phyloP scores from a whole-genome alignment of 2,888 invertebrate genomes.

The Antitype chi region DNA sequence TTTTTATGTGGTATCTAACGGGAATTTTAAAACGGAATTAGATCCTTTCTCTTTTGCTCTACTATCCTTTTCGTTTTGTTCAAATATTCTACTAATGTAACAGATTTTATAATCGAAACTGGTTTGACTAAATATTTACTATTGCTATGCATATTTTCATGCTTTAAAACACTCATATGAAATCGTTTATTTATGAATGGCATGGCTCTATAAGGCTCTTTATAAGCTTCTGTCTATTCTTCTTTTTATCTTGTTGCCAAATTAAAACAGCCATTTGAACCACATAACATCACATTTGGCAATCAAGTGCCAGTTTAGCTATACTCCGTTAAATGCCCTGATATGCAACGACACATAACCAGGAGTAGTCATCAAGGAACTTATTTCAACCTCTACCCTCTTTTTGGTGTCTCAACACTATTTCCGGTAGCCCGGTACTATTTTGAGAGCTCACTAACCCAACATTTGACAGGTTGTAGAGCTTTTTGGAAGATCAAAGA shows the following conservation, averaged over 20 bases:
- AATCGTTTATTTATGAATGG: not conserved
- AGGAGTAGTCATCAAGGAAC: not conserved
- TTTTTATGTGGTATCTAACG: slow-evolving; percentile 39
- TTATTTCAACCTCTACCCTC: not conserved
- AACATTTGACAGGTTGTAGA: not conserved
- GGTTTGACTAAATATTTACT: slow-evolving; percentile 18
- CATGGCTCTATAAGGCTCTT: not conserved
- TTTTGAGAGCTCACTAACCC: not conserved
- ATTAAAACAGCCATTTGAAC: not conserved
- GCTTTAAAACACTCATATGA: not conserved
- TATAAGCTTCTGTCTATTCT: too few relatives aligned
- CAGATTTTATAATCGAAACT: slow-evolving; percentile 4
- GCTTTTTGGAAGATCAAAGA: not conserved
- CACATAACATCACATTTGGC: not conserved
- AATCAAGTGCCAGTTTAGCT: too few relatives aligned
- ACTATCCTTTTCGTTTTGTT: slow-evolving; percentile 57
- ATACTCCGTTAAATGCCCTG: not conserved
- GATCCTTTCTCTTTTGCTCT: slow-evolving; percentile 73
- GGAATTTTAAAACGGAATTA: slow-evolving; percentile 30
- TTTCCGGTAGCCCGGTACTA: not conserved
- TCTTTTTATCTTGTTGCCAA: not conserved
- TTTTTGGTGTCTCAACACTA: not conserved
- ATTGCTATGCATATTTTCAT: not conserved
- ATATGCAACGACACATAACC: not conserved
- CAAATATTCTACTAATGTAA: slow-evolving; percentile 11